Percentiles rank a stretch among this genome's conserved stretches.
These are phyloP conservation scores for Hylaea fasciaria DNA, from an alignment of 2,888 invertebrate species.

Conservation along the genomic window DNA sequence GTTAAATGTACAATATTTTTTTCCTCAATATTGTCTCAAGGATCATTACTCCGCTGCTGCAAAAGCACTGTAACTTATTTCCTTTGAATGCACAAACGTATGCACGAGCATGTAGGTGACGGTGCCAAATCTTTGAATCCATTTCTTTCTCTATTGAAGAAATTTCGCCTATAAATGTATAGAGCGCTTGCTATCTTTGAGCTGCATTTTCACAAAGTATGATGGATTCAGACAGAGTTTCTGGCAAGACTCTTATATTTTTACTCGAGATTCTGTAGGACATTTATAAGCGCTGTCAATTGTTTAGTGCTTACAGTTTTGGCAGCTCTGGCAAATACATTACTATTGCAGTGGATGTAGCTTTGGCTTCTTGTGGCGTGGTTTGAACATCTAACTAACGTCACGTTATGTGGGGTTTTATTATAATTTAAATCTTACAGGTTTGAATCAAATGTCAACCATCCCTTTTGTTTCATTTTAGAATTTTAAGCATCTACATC, in stretches of 20 bases:
- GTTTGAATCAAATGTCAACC: too few species aligned
- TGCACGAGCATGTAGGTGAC: conserved; percentile 28
- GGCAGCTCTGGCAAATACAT: background rate
- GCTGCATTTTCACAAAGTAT: conserved; percentile 27
- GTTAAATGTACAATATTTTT: conserved; percentile 3
- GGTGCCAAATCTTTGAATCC: conserved; percentile 36
- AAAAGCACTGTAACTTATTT: conserved; percentile 29
- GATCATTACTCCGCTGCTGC: conserved; percentile 8
- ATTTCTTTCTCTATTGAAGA: conserved; percentile 36
- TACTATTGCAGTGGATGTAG: background rate
- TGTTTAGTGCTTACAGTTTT: too few species aligned
- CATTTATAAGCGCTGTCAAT: too few species aligned
- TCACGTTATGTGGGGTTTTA: too few species aligned
- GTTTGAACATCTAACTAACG: too few species aligned
- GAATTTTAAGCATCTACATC: too few species aligned
- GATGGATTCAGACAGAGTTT: conserved; percentile 15
- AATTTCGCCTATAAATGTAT: conserved; percentile 23
- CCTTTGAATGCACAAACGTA: conserved; percentile 37
- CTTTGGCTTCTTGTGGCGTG: too few species aligned
- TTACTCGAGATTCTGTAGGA: background rate
- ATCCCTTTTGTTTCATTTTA: too few species aligned
- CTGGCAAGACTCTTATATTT: background rate
- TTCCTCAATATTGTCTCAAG: conserved; percentile 11
- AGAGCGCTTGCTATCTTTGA: conserved; percentile 14
- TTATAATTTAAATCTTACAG: too few species aligned